A percentile compares a stretch with the other conserved stretches of the same genome.
These are phyloP conservation scores for Aegithalos caudatus DNA, from an alignment of 2,113 vertebrate species.

Conservation along the genomic window DNA sequence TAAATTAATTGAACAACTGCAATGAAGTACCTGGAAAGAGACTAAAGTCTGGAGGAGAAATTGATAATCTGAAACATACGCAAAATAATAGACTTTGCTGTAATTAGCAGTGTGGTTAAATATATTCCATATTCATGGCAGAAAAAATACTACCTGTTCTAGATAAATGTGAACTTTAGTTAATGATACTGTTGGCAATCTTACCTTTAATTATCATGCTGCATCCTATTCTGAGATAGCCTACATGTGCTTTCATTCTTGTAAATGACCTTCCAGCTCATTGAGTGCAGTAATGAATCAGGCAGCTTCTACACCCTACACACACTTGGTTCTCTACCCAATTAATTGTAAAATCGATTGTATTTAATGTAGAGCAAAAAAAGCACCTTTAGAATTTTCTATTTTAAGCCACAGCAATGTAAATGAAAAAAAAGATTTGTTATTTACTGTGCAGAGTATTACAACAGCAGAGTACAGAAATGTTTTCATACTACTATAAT, in stretches of 20 bases:
- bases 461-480: not conserved
- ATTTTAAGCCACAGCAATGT: not conserved
- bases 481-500: not conserved
- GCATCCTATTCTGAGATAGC: not conserved
- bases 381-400: not conserved
- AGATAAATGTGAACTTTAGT: conserved; percentile 20
- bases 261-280: conserved; percentile 17
- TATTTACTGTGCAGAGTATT: not conserved
- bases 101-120: conserved; percentile 17
- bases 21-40: not conserved
- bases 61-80: not conserved
- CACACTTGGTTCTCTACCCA: not conserved
- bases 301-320: not conserved
- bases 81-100: not conserved
- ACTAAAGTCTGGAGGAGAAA: conserved; percentile 4
- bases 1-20: not conserved
- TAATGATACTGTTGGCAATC: conserved; percentile 2
- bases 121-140: not conserved
- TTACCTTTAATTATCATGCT: not conserved
- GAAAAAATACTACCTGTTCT: not conserved
- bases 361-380: not conserved
- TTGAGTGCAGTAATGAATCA: conserved; percentile 8
- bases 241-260: not conserved
- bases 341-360: conserved; percentile 15
- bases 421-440: not conserved